A percentile compares a stretch with the other conserved stretches of the same genome.
Conservation (phyloP, 2,113 vertebrate species). For the Tinamus guttatus region DNA sequence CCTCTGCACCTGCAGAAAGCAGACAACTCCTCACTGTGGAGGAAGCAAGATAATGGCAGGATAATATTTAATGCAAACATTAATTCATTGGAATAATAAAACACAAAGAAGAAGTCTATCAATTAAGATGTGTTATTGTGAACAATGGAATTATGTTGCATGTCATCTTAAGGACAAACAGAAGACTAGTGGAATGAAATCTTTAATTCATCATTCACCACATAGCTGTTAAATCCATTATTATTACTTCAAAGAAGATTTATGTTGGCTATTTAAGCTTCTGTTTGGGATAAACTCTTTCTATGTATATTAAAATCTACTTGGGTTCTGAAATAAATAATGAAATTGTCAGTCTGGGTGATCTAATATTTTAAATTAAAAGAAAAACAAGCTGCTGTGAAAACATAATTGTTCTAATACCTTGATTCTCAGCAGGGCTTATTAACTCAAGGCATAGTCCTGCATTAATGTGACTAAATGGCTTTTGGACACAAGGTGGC, state of each 20-base stretch:
- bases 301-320: not conserved
- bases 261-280: constrained; percentile 8
- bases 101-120: constrained; percentile 68
- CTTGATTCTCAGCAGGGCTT: constrained; percentile 17
- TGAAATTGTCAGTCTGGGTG: not conserved
- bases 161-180: constrained; percentile 64
- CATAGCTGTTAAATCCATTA: constrained; percentile 30
- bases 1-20: constrained; percentile 78
- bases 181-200: constrained; percentile 53
- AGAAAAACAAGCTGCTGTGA: constrained; percentile 19
- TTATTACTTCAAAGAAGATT: constrained; percentile 51
- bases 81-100: constrained; percentile 76
- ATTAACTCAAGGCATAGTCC: not conserved
- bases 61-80: constrained; percentile 76
- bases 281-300: not conserved
- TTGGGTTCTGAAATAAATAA: constrained; percentile 44
- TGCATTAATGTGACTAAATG: constrained; percentile 50
- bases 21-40: constrained; percentile 69
- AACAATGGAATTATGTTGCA: constrained; percentile 64
- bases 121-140: constrained; percentile 72
- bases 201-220: constrained; percentile 64
- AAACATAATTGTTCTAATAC: constrained; percentile 27
- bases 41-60: constrained; percentile 80
- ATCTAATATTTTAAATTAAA: constrained; percentile 17
- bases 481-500: constrained; percentile 3